These are phyloP conservation scores for Troides aeacus DNA, from an alignment of 2,888 invertebrate genomes.

Conservation along the genomic window DNA sequence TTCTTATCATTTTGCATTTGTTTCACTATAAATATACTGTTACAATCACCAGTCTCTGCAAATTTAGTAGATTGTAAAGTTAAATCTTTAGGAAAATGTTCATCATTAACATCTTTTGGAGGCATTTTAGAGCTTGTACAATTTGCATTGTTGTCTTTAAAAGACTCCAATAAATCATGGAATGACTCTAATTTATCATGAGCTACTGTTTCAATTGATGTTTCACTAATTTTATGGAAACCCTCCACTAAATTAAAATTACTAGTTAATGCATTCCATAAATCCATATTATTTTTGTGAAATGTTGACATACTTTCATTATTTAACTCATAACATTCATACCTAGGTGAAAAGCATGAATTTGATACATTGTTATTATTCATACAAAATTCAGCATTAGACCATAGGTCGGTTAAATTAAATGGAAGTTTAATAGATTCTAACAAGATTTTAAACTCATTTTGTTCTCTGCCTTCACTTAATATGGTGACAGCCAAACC, in stretches of 20 bases:
- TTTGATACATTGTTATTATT: constrained; percentile 24
- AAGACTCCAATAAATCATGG: constrained; percentile 51
- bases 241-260: constrained; percentile 35
- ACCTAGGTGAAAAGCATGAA: neutral
- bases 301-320: neutral
- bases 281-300: neutral
- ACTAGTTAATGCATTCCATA: constrained; percentile 19
- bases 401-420: constrained; percentile 53
- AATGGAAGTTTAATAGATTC: constrained; percentile 73
- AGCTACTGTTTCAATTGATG: constrained; percentile 39
- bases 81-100: neutral
- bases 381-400: constrained; percentile 39
- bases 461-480: constrained; percentile 82
- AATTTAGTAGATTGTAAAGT: neutral
- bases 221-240: constrained; percentile 45
- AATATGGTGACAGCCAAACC: constrained; percentile 89
- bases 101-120: neutral
- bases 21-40: neutral
- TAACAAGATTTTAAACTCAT: constrained; percentile 79
- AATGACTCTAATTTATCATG: constrained; percentile 46
- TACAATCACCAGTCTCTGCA: neutral
- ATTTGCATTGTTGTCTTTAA: constrained; percentile 32
- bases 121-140: neutral
- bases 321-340: neutral
- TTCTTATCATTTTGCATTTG: neutral